Conservation (phyloP, 2,797 vertebrate genomes). For the Manis javanica region DNA sequence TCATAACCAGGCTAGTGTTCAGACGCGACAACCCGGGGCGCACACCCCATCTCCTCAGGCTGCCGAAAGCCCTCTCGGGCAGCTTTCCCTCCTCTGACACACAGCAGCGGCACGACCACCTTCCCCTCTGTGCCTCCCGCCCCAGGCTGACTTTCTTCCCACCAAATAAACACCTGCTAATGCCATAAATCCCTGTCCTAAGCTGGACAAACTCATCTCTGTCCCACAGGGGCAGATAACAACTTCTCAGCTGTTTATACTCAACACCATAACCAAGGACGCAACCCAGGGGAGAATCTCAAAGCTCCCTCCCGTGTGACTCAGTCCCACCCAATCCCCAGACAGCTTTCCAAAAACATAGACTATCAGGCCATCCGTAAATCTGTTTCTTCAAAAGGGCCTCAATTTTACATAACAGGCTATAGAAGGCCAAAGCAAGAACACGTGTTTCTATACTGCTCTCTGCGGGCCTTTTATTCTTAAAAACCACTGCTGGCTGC, state of each 20-base stretch:
- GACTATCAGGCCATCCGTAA: rapidly evolving
- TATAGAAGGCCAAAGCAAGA: neutral
- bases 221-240: rapidly evolving
- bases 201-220: rapidly evolving
- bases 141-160: neutral
- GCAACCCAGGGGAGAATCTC: rapidly evolving
- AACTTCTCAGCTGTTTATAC: neutral
- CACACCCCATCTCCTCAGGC: rapidly evolving
- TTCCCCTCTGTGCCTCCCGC: neutral
- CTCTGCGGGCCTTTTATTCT: rapidly evolving
- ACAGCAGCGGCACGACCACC: rapidly evolving
- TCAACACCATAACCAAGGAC: neutral
- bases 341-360: neutral
- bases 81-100: rapidly evolving
- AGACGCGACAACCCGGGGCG: neutral
- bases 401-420: rapidly evolving
- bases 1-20: neutral
- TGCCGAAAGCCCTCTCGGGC: rapidly evolving
- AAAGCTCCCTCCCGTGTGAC: neutral
- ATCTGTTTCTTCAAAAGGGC: neutral
- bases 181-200: neutral
- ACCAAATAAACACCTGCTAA: neutral
- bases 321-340: neutral
- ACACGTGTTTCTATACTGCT: rapidly evolving
- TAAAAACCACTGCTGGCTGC: rapidly evolving